phyloP scores from a whole-genome alignment of 2,113 vertebrate species.

The Thalassarche chlororhynchos region DNA sequence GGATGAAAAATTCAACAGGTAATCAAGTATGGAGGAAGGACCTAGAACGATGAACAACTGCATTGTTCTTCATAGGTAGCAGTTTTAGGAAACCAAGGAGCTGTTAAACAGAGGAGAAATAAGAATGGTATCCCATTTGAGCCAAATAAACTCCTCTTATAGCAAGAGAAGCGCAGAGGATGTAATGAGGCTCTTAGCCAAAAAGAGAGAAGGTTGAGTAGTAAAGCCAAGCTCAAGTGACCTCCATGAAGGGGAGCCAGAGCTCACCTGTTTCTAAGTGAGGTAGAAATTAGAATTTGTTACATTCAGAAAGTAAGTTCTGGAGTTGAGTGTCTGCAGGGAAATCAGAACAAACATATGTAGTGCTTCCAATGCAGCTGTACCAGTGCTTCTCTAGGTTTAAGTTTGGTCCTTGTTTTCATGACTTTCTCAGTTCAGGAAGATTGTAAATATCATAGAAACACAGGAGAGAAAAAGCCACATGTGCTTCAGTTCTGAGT shows the following conservation, averaged over 20 bases:
- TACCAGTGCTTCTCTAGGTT: background rate
- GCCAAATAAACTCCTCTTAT: background rate
- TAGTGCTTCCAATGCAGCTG: background rate
- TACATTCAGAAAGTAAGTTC: background rate
- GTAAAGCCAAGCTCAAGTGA: conserved; percentile 4
- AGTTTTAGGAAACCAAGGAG: background rate
- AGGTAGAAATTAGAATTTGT: background rate
- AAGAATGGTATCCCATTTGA: background rate
- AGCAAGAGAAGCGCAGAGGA: background rate
- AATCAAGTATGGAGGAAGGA: background rate
- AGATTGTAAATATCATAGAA: background rate
- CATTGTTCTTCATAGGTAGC: background rate
- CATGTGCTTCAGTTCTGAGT: background rate
- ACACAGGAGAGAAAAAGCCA: background rate
- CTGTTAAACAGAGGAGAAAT: background rate
- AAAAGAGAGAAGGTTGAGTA: background rate
- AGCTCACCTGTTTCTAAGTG: background rate
- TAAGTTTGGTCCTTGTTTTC: background rate
- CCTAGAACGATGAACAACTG: background rate
- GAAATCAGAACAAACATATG: background rate
- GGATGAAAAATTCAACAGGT: conserved; percentile 5
- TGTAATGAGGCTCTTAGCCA: background rate
- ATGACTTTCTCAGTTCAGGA: background rate
- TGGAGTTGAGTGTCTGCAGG: background rate
- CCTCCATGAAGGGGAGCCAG: conserved; percentile 19